Evolutionary conservation across 2,113 vertebrate genomes (phyloP), one percentile per base, ranked within the genome.

Genomic region (Columba janthina): DNA sequence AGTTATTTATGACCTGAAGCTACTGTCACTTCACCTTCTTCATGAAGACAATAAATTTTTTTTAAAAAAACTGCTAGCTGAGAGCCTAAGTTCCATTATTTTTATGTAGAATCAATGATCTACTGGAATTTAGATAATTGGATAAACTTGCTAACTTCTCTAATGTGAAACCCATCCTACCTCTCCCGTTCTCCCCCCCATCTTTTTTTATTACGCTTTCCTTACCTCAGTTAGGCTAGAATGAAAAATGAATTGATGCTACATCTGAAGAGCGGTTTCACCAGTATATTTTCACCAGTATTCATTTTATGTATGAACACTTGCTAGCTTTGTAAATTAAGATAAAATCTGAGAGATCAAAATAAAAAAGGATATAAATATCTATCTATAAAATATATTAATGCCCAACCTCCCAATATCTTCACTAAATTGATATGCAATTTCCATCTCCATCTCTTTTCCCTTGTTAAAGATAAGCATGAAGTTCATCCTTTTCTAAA

Each of bases 401-500:
- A 72, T 57, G 14, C 4, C 10, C 31, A 74, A 9, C 1, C 3
- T 62, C 36, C 10, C 17, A 73, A 2, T 28, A 58, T 6, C 51
- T 36, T 57, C 36, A 9, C 14, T 71, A 71, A 74, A 36, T 21
- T 81, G 56, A 61, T 53, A 74, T 3, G 17, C 32, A 42, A 38
- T 64, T 87, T 89, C 29, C 11, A 51, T 7, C 15, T 58, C 20
- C 7, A 5, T 10, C 44, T 92, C 57, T 75, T 77, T 67, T 38
- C 12, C 2, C 16, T 57, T 65, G 38, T 60, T 60, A 26, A 69
- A 61, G 29, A n/a, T 32, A 80, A 74, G 26, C 25, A 40, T 3
- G 3, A 86, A 87, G 29, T 78, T 81, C 38, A 75, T 87, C 22
- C 76, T 81, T 74, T 71, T 50, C 51, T 81, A 67, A 84, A 96